phyloP scores from a whole-genome alignment of 2,113 vertebrate genomes.

The Saguinus imperator region DNA sequence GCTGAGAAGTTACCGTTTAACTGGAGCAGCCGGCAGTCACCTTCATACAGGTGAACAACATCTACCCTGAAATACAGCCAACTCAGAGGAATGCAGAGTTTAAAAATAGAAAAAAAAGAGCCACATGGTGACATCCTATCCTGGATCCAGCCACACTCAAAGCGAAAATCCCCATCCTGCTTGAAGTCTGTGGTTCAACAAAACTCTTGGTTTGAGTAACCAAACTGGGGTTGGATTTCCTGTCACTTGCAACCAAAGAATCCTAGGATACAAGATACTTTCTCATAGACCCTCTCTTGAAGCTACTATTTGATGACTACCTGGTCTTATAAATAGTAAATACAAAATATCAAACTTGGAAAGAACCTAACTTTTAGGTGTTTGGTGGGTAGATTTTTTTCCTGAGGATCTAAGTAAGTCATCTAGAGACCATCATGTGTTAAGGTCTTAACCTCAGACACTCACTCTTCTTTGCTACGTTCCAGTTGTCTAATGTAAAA shows the following conservation, averaged over 20 bases:
- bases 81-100: background rate
- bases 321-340: background rate
- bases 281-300: background rate
- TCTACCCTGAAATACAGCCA: background rate
- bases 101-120: background rate
- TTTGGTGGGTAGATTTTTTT: background rate
- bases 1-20: background rate
- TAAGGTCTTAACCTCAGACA: background rate
- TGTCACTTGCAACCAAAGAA: background rate
- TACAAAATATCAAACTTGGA: background rate
- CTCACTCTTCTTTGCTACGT: background rate
- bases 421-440: accelerated
- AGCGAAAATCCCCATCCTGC: background rate
- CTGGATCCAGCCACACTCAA: background rate
- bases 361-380: background rate
- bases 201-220: background rate
- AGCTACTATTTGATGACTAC: background rate
- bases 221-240: background rate
- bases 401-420: background rate
- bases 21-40: accelerated
- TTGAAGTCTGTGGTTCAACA: background rate
- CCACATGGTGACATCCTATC: background rate
- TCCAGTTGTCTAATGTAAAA: background rate
- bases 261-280: background rate
- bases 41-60: background rate